A percentile compares a stretch with the other conserved stretches of the same genome.
phyloP scores from a whole-genome alignment of 2,797 vertebrate genomes.

The Taenioides sp. region DNA sequence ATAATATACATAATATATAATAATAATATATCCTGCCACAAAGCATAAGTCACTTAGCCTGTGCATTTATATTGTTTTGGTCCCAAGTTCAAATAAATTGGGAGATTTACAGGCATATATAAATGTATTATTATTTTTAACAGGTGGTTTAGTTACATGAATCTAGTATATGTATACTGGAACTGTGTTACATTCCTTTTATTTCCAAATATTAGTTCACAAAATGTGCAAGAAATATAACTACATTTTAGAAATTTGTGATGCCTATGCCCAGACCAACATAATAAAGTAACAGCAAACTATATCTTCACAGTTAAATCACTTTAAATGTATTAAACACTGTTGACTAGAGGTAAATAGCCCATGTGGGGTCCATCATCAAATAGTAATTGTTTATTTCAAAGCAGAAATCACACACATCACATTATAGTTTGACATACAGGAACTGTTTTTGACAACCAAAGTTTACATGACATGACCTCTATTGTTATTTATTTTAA shows the following conservation, averaged over 20 bases:
- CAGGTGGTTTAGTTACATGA: neutral
- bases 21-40: neutral
- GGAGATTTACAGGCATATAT: neutral
- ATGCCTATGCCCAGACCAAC: no score
- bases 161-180: neutral
- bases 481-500: constrained; percentile 38
- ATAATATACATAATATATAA: neutral
- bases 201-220: neutral
- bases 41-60: neutral
- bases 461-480: neutral
- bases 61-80: neutral
- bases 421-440: neutral
- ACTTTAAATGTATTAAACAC: neutral
- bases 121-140: neutral
- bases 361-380: neutral
- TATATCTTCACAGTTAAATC: neutral
- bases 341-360: neutral
- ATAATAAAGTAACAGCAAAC: no score
- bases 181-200: no score
- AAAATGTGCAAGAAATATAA: neutral
- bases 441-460: neutral
- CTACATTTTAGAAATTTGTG: no score
- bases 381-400: neutral
- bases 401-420: neutral
- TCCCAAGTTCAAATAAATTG: no score